These are phyloP conservation scores for Eulacestoma nigropectus DNA, from an alignment of 2,113 vertebrate genomes.

Conservation along the genomic window DNA sequence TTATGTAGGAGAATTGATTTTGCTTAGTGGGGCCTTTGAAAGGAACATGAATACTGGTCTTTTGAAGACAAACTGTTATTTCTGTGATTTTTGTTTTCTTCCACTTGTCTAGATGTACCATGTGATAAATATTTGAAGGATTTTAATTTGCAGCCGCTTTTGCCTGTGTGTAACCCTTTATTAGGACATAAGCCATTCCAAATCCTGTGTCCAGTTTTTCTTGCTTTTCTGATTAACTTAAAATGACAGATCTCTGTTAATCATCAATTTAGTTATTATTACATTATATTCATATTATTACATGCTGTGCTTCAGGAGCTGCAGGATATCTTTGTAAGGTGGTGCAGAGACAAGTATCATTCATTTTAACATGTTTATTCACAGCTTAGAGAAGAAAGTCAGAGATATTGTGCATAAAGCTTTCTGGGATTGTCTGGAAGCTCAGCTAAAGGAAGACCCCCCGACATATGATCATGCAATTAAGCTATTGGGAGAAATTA, in stretches of 20 bases:
- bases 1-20: background rate
- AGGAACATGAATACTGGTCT: background rate
- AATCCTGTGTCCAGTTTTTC: background rate
- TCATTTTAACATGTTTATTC: background rate
- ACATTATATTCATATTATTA: background rate
- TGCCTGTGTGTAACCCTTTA: background rate
- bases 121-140: background rate
- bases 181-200: background rate
- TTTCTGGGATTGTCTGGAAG: constrained; percentile 93
- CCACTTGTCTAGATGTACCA: background rate
- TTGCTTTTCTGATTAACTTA: background rate
- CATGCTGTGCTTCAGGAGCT: background rate
- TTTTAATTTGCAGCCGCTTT: background rate
- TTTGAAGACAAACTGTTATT: background rate
- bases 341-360: background rate
- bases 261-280: background rate
- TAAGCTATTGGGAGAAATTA: constrained; percentile 79
- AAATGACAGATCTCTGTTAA: background rate
- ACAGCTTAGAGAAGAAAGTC: constrained; percentile 88
- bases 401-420: constrained; percentile 94
- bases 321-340: background rate
- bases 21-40: background rate
- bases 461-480: constrained; percentile 77
- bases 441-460: constrained; percentile 86
- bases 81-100: background rate